Percentiles rank a stretch among this genome's conserved stretches.
Evolutionary conservation across 2,113 vertebrate species (phyloP).

Genomic region (Sprattus sprattus): DNA sequence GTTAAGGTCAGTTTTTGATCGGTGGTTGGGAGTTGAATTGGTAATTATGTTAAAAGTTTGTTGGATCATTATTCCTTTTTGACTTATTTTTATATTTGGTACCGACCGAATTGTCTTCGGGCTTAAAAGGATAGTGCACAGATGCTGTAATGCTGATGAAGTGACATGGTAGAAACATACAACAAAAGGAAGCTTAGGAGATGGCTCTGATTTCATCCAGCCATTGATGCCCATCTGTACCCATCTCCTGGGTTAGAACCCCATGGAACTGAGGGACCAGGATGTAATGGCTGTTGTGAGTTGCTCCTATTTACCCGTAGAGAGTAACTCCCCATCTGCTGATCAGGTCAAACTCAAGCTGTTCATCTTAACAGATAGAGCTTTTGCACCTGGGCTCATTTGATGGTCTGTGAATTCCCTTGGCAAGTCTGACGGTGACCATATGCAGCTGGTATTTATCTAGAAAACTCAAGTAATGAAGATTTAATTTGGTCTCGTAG

Average conservation of each 20-base stretch:
- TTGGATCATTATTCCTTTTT: neutral
- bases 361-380: constrained; percentile 63
- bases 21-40: neutral
- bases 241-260: neutral
- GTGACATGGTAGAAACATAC: neutral
- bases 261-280: neutral
- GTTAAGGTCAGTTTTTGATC: neutral
- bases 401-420: constrained; percentile 53
- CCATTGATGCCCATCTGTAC: neutral
- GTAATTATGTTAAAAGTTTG: neutral
- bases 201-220: neutral
- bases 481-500: neutral
- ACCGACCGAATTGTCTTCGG: neutral
- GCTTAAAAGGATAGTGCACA: neutral
- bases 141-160: neutral
- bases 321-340: constrained; percentile 66
- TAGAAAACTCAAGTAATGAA: neutral
- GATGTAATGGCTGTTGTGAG: constrained; percentile 29
- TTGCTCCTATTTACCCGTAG: constrained; percentile 55
- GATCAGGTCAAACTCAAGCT: constrained; percentile 63
- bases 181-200: neutral
- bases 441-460: constrained; percentile 13
- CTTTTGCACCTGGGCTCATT: constrained; percentile 62
- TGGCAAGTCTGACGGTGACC: constrained; percentile 50
- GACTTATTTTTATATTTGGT: neutral